Percentiles rank a stretch among this genome's conserved stretches.
Evolutionary conservation across 2,113 vertebrate species (phyloP).

Genomic region (Cyphomyrus plagiostoma): DNA sequence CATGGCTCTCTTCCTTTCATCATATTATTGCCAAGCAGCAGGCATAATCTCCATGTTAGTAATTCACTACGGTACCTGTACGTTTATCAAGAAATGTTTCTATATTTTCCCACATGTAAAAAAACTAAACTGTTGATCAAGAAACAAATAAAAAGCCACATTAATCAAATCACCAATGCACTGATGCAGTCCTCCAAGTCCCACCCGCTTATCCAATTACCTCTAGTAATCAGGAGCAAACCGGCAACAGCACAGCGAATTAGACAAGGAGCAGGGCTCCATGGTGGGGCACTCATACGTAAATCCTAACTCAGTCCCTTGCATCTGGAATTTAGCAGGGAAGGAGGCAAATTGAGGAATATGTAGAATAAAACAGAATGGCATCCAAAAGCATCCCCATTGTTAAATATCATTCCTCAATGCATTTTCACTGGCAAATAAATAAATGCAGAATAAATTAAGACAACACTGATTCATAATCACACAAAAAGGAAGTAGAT

Average conservation of each 20-base stretch:
- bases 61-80: constrained; percentile 32
- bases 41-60: constrained; percentile 40
- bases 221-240: background rate
- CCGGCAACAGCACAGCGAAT: background rate
- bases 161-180: background rate
- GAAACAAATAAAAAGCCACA: background rate
- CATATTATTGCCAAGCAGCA: constrained; percentile 1
- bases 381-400: background rate
- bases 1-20: background rate
- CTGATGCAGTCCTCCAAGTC: background rate
- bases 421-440: background rate
- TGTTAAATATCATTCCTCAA: background rate
- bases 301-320: background rate
- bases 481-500: constrained; percentile 39
- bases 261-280: background rate
- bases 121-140: background rate
- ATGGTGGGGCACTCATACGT: background rate
- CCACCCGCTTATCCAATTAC: background rate
- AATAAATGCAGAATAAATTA: background rate
- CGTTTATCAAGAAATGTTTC: background rate
- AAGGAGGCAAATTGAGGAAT: background rate
- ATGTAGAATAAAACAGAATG: background rate
- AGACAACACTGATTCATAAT: background rate
- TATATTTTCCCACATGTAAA: background rate
- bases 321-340: background rate